phyloP scores from a whole-genome alignment of 2,113 vertebrate genomes.

The Australoheros scitulus region DNA sequence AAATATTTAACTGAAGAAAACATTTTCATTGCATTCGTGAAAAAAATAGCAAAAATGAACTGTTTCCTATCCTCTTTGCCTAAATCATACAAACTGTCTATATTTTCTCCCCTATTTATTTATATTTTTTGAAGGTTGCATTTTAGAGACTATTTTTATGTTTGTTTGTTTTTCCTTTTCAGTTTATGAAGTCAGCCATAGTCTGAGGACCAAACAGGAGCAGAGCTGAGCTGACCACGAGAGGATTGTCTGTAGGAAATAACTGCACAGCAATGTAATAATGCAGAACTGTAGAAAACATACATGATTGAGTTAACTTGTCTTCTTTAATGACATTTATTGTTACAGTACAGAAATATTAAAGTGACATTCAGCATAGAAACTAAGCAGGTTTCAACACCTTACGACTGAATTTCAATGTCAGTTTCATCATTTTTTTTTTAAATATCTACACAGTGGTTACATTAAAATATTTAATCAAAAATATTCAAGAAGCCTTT shows the following conservation, averaged over 20 bases:
- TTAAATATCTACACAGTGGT: not conserved
- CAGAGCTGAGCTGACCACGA: not conserved
- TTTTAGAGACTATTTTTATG: not conserved
- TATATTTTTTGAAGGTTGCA: not conserved
- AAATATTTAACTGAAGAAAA: not conserved
- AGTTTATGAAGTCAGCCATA: constrained; percentile 69
- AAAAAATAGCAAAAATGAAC: not conserved
- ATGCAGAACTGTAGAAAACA: not conserved
- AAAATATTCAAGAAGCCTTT: not conserved
- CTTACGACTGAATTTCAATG: not conserved
- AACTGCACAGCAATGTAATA: not conserved
- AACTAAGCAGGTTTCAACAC: not conserved
- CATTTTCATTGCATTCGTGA: too few relatives aligned
- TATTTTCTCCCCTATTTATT: not conserved
- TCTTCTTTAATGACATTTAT: not conserved
- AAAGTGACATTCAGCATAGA: not conserved
- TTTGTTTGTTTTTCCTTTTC: constrained; percentile 13
- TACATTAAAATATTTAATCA: not conserved
- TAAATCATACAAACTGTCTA: not conserved
- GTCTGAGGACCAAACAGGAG: constrained; percentile 41
- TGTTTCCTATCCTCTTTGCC: not conserved
- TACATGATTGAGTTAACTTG: not conserved
- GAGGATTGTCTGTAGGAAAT: not conserved
- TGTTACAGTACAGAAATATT: not conserved
- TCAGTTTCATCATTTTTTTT: rapidly evolving